Conservation (phyloP, 1,140 invertebrate species). For the Nymphalis io region DNA sequence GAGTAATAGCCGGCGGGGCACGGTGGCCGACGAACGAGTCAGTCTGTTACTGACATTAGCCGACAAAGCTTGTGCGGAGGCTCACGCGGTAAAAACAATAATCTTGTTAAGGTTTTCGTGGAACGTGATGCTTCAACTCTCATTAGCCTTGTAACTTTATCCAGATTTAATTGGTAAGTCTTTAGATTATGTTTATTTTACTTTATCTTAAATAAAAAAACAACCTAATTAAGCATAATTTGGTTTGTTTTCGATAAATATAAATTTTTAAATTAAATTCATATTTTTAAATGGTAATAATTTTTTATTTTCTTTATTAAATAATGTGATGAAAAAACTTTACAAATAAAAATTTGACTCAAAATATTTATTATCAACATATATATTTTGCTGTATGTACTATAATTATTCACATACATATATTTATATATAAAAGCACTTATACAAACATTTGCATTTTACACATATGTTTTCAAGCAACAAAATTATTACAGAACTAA, state of each 20-base stretch:
- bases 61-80: conserved; percentile 53
- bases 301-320: no score
- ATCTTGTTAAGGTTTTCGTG: conserved; percentile 28
- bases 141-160: conserved; percentile 21
- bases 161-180: conserved; percentile 22
- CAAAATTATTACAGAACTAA: conserved; percentile 15
- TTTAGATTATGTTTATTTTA: neutral
- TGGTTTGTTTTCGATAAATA: neutral
- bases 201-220: neutral
- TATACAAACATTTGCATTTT: neutral
- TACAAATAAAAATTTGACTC: no score
- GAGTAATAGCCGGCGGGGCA: conserved; percentile 67
- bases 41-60: conserved; percentile 66
- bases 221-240: neutral
- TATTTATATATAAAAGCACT: neutral
- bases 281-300: neutral
- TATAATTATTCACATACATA: neutral
- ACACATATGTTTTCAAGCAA: neutral
- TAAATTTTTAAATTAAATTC: neutral
- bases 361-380: neutral
- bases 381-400: neutral
- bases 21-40: conserved; percentile 40
- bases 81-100: conserved; percentile 32
- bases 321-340: no score
- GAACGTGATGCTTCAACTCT: conserved; percentile 33